A percentile compares a stretch with the other conserved stretches of the same genome.
Conservation (phyloP, 2,797 vertebrate genomes). For the Staurois parvus region DNA sequence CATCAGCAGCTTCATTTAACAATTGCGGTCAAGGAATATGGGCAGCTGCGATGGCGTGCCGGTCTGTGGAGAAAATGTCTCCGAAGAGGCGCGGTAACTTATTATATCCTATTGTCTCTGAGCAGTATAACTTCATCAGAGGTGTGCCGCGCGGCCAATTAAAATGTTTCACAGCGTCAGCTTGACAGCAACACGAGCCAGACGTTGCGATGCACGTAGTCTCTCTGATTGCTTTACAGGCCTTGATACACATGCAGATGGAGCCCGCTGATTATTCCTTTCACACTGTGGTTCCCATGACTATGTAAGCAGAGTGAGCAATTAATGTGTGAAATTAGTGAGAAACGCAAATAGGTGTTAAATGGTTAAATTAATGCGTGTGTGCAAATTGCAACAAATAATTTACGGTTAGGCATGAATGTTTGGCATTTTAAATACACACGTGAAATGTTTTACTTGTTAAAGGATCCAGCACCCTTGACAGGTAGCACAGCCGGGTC, state of each 20-base stretch:
- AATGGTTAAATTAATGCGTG: no score
- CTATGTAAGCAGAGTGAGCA: neutral
- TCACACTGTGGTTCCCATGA: neutral
- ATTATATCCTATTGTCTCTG: neutral
- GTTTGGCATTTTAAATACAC: no score
- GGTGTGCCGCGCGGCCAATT: neutral
- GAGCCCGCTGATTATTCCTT: neutral
- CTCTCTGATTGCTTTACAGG: no score
- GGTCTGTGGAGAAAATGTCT: neutral
- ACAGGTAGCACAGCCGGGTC: no score
- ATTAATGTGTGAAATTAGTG: no score
- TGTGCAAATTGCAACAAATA: no score
- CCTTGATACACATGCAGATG: no score
- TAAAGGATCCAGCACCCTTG: no score
- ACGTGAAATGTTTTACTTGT: no score
- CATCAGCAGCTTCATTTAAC: conserved; percentile 28
- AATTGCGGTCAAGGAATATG: conserved; percentile 25
- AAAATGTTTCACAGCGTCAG: neutral
- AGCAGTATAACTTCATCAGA: neutral
- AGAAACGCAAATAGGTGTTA: no score
- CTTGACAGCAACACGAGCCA: neutral
- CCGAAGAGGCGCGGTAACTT: neutral
- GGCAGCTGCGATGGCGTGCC: neutral
- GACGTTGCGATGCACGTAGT: neutral
- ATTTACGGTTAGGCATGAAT: no score